Base-by-base conservation (phyloP, 2,113 vertebrate species). In the Aythya baeri region DNA sequence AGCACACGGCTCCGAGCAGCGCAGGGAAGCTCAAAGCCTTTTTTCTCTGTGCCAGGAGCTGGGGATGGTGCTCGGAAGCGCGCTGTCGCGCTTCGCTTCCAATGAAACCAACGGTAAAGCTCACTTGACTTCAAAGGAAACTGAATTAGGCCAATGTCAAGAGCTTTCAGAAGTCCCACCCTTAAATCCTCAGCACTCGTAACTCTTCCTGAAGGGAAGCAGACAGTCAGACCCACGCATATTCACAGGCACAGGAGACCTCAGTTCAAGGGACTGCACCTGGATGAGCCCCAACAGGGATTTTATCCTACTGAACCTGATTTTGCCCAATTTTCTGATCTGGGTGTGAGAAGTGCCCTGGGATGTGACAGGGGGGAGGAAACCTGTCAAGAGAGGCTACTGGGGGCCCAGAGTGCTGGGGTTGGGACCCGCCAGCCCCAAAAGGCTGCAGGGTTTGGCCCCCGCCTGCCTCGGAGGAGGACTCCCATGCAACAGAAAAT, bases 141-240 rank as follows among this genome's bases (percentile, higher is more conserved):
- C 46, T 32, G 91, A 78, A 43, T 31, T 34, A 87, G 74, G 74
- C 83, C 91, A 93, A 32, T 44, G 84, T 82, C 89, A 92, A 65
- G 81, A 93, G 81, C 66, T 49, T 87, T 81, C 81, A 89, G 78
- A 89, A 96, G 74, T 73, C 44, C 81, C 89, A 89, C 80, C 66
- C 84, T 82, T 36, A 93, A 94, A 94, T n/a, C 77, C 62, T 82
- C 7, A 0, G 44, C 62, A 43, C 94, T 92, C 23, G 0, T 88
- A 94, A 91, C 80, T 96, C 94, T 91, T 78, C 61, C 80, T 91
- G 86, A 94, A 65, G 93, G 70, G 81, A 83, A 92, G 80, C 94
- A 95, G 92, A 84, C 1, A 70, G 78, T 12, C 32, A 52, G 66
- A 44, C 25, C 61, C 7, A 23, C 0, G 57, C 3, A 38, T 13